Evolutionary conservation across 2,113 vertebrate genomes (phyloP), one percentile per base, ranked within the genome.

Genomic region (Microcebus lehilahytsara): DNA sequence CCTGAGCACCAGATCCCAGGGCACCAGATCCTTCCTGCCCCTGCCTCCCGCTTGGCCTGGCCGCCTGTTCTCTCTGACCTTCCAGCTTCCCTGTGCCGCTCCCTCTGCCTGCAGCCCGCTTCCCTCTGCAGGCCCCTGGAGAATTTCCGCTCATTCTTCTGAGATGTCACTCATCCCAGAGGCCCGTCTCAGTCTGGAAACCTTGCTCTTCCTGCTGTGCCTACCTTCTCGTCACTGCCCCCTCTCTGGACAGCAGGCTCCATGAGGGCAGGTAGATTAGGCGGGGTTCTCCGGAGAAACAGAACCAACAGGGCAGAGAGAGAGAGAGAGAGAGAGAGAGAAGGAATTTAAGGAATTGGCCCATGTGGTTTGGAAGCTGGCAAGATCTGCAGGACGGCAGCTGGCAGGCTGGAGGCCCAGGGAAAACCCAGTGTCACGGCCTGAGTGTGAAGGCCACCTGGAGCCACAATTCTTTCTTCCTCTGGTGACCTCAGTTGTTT

Each of bases 21-120:
- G 3, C 0, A 49, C 49, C 49, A 49, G 49, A 49, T 12, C 49
- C 34, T 8, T 30, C 13, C 34, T 40, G 5, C 8, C 12, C 16
- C 75, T 40, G 62, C 7, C 49, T 30, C 62, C n/a, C 7, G 6
- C 34, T 34, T 23, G 20, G 34, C 34, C 49, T 30, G 13, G 22
- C 34, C 8, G 9, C 46, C 16, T 12, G 6, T 1, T 23, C 34
- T 79, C n/a, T 30, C 12, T 10, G 12, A 1, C 23, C 4, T 1
- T 42, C 46, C n/a, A 32, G 62, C 11, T 25, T 23, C 6, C 5
- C 16, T 20, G 25, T 42, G 62, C 6, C 1, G 1, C 27, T 66
- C n/a, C 75, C 62, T 30, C 62, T 34, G 17, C 27, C 46, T 34
- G 30, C 4, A 23, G 40, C 5, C 10, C 5, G 19, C 11, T 34